These are phyloP conservation scores for Protosalanx chinensis DNA, from an alignment of 2,797 vertebrate species.

Conservation along the genomic window DNA sequence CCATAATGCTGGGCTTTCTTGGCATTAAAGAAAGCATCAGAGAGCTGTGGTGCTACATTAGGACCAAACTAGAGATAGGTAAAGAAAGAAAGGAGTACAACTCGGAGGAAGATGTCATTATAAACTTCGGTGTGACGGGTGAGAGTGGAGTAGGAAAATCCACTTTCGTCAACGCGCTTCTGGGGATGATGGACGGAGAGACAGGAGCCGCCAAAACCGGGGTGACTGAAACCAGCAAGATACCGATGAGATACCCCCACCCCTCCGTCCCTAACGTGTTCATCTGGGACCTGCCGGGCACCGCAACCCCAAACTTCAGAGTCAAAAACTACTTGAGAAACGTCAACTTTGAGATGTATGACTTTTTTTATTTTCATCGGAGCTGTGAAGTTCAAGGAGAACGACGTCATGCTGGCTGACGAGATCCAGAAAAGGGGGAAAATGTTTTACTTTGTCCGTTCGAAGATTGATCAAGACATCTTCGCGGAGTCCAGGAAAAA, in stretches of 20 bases:
- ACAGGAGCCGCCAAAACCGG: constrained; percentile 26
- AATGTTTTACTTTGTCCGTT: constrained; percentile 39
- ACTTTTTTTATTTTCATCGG: constrained; percentile 43
- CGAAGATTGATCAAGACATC: constrained; percentile 40
- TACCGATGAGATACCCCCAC: constrained; percentile 19
- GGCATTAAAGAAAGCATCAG: no score
- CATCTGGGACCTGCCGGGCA: constrained; percentile 46
- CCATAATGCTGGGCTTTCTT: no score
- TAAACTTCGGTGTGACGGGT: constrained; percentile 35
- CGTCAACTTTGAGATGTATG: constrained; percentile 23
- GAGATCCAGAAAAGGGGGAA: constrained; percentile 34
- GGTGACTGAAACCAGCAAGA: constrained; percentile 33
- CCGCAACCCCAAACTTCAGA: constrained; percentile 40
- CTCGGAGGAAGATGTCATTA: constrained; percentile 17
- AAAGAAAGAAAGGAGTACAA: constrained; percentile 10
- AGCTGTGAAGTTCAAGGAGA: constrained; percentile 33
- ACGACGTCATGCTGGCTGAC: constrained; percentile 31
- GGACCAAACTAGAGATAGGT: no score
- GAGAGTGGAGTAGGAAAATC: constrained; percentile 37
- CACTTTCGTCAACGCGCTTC: constrained; percentile 38
- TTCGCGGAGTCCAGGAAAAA: constrained; percentile 28
- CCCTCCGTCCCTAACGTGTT: constrained; percentile 33
- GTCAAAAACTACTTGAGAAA: constrained; percentile 37
- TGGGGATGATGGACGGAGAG: constrained; percentile 22
- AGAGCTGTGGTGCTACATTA: no score